A percentile compares a stretch with the other conserved stretches of the same genome.
Conservation (phyloP, 2,113 vertebrate species). For the Burhinus bistriatus region DNA sequence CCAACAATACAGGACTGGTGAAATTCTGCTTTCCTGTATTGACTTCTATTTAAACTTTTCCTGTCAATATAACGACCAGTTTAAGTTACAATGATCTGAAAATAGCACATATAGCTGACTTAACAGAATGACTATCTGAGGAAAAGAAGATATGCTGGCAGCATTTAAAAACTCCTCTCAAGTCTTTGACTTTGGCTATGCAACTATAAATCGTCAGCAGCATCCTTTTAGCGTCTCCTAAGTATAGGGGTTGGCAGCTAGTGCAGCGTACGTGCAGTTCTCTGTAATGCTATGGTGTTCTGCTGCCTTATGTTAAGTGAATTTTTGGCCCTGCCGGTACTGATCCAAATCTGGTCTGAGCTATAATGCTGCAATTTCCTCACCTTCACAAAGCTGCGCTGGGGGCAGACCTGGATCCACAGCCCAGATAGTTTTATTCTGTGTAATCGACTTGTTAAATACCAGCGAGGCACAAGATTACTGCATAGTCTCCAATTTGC, state of each 20-base stretch:
- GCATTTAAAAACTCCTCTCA: background rate
- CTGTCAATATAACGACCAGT: background rate
- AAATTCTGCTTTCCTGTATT: background rate
- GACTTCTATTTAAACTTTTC: background rate
- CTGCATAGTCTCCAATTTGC: background rate
- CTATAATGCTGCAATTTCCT: background rate
- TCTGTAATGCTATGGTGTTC: background rate
- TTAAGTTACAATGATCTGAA: background rate
- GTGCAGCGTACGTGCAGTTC: background rate
- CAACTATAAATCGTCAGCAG: background rate
- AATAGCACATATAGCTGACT: background rate
- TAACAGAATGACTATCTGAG: background rate
- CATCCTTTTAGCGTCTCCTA: background rate
- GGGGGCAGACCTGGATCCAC: background rate
- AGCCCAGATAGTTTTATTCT: background rate
- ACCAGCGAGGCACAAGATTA: background rate
- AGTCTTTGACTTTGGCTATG: background rate
- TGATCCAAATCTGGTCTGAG: background rate
- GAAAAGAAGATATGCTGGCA: background rate
- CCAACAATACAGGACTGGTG: background rate
- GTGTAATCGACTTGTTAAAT: background rate
- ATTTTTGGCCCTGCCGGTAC: background rate
- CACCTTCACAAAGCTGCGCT: background rate
- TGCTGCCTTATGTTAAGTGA: background rate
- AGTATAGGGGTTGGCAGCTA: background rate